A percentile compares a stretch with the other conserved stretches of the same genome.
Conservation (phyloP, 2,797 vertebrate species). For the Microcaecilia unicolor region DNA sequence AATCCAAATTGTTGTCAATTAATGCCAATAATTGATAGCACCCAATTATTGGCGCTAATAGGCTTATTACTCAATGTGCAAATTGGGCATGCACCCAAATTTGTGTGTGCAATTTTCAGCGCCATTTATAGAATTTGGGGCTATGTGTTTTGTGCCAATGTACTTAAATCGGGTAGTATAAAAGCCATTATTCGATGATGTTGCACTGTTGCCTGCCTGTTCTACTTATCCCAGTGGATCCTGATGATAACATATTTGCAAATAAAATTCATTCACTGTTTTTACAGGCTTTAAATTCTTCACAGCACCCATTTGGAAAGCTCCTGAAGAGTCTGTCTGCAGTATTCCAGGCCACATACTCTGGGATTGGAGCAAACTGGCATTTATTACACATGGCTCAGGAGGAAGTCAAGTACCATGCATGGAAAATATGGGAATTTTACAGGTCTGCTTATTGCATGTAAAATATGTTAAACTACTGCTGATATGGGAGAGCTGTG, state of each 20-base stretch:
- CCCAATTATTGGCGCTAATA: no score
- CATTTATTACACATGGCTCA: constrained; percentile 60
- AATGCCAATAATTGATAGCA: no score
- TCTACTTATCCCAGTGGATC: not conserved
- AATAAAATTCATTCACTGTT: fast-evolving
- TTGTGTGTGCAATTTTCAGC: no score
- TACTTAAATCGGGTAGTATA: no score
- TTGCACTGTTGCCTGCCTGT: fast-evolving
- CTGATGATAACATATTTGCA: not conserved
- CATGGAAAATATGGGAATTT: constrained; percentile 49
- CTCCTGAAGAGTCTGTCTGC: constrained; percentile 34
- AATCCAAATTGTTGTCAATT: no score
- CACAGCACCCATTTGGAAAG: constrained; percentile 53
- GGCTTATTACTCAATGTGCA: no score
- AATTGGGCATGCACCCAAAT: no score
- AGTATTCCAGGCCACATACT: constrained; percentile 56
- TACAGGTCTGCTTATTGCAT: constrained; percentile 52
- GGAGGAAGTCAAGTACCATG: constrained; percentile 57
- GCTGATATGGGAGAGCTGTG: no score
- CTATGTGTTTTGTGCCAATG: no score
- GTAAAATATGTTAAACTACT: no score
- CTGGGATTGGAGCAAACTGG: constrained; percentile 48
- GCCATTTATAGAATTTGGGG: no score
- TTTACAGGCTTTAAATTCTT: constrained; percentile 42
- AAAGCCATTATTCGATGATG: not conserved